These are phyloP conservation scores for Octodon degus DNA, from an alignment of 2,113 vertebrate genomes.

Conservation along the genomic window DNA sequence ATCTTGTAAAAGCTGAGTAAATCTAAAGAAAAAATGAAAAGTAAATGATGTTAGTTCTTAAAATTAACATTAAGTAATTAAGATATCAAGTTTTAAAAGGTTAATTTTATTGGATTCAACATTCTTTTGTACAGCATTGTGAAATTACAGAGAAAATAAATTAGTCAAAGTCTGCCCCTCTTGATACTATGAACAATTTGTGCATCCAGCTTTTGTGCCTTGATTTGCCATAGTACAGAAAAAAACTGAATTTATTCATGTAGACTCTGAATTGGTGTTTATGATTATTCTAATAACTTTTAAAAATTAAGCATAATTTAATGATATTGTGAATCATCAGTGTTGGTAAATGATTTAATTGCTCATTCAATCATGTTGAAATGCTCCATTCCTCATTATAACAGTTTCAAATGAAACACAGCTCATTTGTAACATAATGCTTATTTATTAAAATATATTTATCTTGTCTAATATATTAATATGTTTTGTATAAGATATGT, in stretches of 20 bases:
- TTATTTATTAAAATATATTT: constrained; percentile 77
- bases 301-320: constrained; percentile 72
- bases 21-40: constrained; percentile 78
- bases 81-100: constrained; percentile 73
- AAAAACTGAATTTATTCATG: constrained; percentile 66
- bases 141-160: constrained; percentile 67
- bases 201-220: constrained; percentile 59
- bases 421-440: constrained; percentile 68
- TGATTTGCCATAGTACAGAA: constrained; percentile 56
- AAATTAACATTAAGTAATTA: constrained; percentile 76
- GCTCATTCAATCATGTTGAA: constrained; percentile 70
- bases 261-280: constrained; percentile 49
- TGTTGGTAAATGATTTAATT: constrained; percentile 72
- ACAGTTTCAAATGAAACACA: constrained; percentile 67
- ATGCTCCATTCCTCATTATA: constrained; percentile 75
- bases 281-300: constrained; percentile 66
- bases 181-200: constrained; percentile 67
- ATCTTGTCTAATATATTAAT: constrained; percentile 70
- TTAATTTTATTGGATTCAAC: constrained; percentile 64
- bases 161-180: constrained; percentile 67
- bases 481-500: constrained; percentile 58
- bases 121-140: constrained; percentile 71
- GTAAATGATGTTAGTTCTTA: constrained; percentile 70
- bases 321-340: constrained; percentile 62
- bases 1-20: constrained; percentile 64